phyloP scores from a whole-genome alignment of 2,113 vertebrate genomes.

The Carlito syrichta region DNA sequence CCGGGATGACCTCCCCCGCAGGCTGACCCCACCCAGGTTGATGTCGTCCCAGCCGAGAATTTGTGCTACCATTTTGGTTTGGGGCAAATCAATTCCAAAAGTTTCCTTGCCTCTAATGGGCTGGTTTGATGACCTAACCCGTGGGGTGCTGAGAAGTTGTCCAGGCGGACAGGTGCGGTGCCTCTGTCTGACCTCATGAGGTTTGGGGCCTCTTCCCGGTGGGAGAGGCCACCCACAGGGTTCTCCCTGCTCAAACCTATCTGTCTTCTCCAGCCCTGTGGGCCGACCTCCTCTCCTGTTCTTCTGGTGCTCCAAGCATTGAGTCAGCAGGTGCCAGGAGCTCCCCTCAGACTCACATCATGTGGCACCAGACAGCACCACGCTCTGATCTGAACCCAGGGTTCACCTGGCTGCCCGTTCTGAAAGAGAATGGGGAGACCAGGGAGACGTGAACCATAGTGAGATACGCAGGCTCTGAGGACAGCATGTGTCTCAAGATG shows the following conservation, averaged over 20 bases:
- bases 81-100: background rate
- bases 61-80: background rate
- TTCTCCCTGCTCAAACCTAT: background rate
- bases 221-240: background rate
- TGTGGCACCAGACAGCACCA: background rate
- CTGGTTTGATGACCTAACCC: background rate
- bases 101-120: background rate
- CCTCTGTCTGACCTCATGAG: accelerated
- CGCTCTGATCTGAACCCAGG: accelerated
- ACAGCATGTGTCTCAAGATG: background rate
- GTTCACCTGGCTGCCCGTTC: background rate
- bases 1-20: no score
- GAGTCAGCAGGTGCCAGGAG: background rate
- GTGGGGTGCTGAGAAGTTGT: accelerated
- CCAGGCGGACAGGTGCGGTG: accelerated
- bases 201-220: background rate
- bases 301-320: background rate
- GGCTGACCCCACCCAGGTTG: background rate
- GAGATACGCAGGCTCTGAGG: accelerated
- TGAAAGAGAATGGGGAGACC: background rate
- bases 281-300: background rate
- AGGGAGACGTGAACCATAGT: no score
- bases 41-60: no score
- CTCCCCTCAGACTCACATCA: background rate
- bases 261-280: background rate